Evolutionary conservation across 2,113 vertebrate genomes (phyloP).

Genomic region (Catharus minimus): DNA sequence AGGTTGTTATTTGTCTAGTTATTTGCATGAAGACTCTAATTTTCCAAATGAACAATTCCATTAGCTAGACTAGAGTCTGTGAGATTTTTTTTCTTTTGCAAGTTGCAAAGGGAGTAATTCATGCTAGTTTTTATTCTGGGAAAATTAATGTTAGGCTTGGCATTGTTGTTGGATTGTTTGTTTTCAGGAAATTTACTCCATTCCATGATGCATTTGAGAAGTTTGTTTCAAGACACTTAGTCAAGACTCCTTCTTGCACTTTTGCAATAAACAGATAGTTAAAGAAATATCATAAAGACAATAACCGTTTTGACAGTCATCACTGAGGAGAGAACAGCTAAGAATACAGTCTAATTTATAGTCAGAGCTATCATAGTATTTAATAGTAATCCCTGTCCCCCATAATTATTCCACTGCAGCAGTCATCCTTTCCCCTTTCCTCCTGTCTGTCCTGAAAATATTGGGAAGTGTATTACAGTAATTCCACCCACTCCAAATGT

Average conservation of each 20-base stretch:
- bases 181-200: neutral
- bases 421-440: neutral
- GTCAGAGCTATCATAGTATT: neutral
- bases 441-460: neutral
- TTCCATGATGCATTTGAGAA: neutral
- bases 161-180: neutral
- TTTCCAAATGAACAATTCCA: constrained; percentile 47
- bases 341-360: neutral
- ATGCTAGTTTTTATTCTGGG: neutral
- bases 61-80: neutral
- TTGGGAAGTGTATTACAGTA: neutral
- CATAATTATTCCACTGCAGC: neutral
- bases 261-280: neutral
- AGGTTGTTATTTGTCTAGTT: constrained; percentile 8
- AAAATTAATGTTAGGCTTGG: neutral
- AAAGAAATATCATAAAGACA: neutral
- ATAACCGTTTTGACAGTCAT: neutral
- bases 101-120: neutral
- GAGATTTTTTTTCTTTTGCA: neutral
- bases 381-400: neutral
- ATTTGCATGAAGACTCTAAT: constrained; percentile 36
- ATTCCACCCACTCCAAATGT: neutral
- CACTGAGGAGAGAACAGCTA: neutral
- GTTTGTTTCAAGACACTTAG: neutral
- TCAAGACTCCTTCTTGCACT: neutral